These are phyloP conservation scores for Syrista parreyssii DNA, from an alignment of 2,888 invertebrate genomes.

Conservation along the genomic window DNA sequence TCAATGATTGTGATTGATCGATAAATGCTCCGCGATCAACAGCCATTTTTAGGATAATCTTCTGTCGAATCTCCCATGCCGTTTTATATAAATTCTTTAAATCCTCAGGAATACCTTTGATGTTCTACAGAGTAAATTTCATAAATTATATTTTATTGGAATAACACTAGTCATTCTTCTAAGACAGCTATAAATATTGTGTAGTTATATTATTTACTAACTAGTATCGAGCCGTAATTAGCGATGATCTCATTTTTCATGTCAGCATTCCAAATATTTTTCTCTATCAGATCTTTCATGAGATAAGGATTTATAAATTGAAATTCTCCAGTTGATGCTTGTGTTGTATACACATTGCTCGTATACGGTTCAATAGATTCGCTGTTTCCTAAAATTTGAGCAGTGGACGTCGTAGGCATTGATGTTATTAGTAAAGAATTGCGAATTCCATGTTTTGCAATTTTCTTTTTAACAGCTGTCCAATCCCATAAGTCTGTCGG, in stretches of 20 bases:
- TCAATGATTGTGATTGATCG: conserved; percentile 75
- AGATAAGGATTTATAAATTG: conserved; percentile 73
- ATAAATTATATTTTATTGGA: neutral
- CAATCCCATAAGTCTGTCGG: conserved; percentile 69
- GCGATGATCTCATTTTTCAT: conserved; percentile 72
- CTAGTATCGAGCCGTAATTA: conserved; percentile 70
- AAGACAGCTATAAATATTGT: no score
- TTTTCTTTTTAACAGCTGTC: conserved; percentile 67
- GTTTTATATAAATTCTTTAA: conserved; percentile 70
- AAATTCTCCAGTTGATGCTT: conserved; percentile 73
- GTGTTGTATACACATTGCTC: conserved; percentile 72
- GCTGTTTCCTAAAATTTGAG: conserved; percentile 76
- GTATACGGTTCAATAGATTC: conserved; percentile 76
- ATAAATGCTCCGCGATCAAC: conserved; percentile 75
- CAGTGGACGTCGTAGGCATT: conserved; percentile 77
- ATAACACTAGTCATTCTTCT: no score
- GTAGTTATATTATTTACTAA: neutral
- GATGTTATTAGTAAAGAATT: conserved; percentile 73
- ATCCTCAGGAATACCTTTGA: conserved; percentile 68
- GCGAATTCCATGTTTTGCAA: conserved; percentile 70
- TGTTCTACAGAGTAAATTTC: conserved; percentile 39
- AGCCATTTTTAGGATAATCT: conserved; percentile 71
- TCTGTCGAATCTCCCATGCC: conserved; percentile 72
- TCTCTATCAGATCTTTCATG: conserved; percentile 71
- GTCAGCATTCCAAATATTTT: conserved; percentile 70